These are phyloP conservation scores for Dioctria linearis DNA, from an alignment of 2,888 invertebrate species.

Conservation along the genomic window DNA sequence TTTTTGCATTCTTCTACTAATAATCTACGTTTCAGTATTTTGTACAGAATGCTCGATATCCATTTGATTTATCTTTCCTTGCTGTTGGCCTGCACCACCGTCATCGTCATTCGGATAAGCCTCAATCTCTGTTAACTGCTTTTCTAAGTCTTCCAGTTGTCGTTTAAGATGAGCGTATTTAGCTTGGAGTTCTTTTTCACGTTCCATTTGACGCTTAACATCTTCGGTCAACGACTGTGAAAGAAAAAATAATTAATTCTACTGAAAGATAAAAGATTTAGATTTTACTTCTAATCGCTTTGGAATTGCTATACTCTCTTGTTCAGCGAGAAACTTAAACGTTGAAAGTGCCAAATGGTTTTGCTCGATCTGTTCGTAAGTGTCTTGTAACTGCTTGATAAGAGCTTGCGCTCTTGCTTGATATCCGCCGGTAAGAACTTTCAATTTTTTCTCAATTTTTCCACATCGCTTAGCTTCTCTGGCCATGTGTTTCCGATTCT, in stretches of 20 bases:
- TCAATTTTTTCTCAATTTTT: constrained; percentile 97
- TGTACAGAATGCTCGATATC: not conserved
- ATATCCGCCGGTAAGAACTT: constrained; percentile 95
- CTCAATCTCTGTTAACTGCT: not conserved
- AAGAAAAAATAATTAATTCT: constrained; percentile 44
- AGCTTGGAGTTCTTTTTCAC: constrained; percentile 90
- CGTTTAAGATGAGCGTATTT: constrained; percentile 84
- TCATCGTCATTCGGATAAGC: not conserved
- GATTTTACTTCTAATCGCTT: constrained; percentile 84
- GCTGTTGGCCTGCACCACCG: not conserved
- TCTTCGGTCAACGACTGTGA: constrained; percentile 88
- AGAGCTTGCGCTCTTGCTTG: constrained; percentile 86
- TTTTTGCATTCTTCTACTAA: no score
- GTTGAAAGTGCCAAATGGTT: constrained; percentile 91
- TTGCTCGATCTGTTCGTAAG: constrained; percentile 93
- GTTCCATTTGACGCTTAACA: constrained; percentile 90
- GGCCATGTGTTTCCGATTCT: constrained; percentile 96
- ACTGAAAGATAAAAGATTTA: constrained; percentile 13
- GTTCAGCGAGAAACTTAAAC: constrained; percentile 89
- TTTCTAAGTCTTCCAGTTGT: constrained; percentile 73
- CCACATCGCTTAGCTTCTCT: constrained; percentile 96
- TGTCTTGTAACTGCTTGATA: constrained; percentile 88
- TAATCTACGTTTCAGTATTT: no score
- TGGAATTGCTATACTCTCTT: constrained; percentile 92
- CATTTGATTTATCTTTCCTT: not conserved